phyloP scores from a whole-genome alignment of 2,113 vertebrate species.

The Amblyornis subalaris region DNA sequence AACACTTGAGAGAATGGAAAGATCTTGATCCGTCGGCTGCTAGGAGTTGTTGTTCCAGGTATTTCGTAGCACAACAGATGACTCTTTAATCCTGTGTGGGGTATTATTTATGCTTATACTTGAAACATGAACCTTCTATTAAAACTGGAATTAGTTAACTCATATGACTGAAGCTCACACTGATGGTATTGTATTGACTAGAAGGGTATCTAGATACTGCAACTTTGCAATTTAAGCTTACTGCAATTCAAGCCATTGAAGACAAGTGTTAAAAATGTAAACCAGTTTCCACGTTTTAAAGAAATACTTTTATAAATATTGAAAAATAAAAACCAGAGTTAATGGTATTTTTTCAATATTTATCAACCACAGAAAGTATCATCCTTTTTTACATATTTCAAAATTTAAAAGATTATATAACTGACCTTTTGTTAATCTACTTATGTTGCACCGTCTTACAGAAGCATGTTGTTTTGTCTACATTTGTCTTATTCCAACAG shows the following conservation, averaged over 20 bases:
- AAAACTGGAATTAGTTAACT: not conserved
- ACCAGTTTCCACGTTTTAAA: not conserved
- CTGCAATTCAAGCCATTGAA: not conserved
- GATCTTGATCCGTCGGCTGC: not conserved
- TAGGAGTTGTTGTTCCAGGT: not conserved
- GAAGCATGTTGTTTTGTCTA: not conserved
- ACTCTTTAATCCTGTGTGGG: not conserved
- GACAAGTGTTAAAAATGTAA: not conserved
- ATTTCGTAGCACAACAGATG: not conserved
- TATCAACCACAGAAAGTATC: not conserved
- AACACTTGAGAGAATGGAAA: not conserved
- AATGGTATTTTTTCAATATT: not conserved
- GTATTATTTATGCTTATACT: not conserved
- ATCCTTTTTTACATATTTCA: not conserved
- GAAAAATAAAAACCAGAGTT: not conserved
- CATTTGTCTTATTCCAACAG: not conserved
- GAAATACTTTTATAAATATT: not conserved
- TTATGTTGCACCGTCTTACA: not conserved
- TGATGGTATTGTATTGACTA: not conserved
- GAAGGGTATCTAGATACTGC: not conserved
- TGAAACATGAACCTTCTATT: not conserved
- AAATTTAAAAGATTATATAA: not conserved
- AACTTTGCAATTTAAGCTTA: not conserved
- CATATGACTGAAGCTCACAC: not conserved
- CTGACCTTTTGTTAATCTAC: not conserved